These are phyloP conservation scores for Drosophila punjabiensis DNA, from an alignment of 1,140 invertebrate species.

Conservation along the genomic window DNA sequence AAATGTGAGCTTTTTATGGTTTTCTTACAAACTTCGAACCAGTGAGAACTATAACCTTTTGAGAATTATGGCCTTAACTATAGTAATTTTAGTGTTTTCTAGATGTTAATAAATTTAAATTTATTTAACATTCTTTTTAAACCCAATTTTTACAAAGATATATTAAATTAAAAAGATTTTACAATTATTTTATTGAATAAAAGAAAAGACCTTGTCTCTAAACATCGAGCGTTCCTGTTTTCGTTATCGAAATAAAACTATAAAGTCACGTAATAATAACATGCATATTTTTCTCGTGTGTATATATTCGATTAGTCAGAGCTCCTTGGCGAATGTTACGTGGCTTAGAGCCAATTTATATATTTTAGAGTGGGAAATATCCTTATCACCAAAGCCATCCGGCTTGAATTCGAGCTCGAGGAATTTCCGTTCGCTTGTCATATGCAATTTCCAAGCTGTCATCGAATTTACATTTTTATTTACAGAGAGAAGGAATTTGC, in stretches of 20 bases:
- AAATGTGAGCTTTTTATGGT: background rate
- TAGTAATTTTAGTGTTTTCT: background rate
- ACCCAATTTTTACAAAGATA: too few species aligned
- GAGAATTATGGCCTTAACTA: background rate
- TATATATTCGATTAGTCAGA: conserved; percentile 29
- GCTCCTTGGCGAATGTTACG: conserved; percentile 14
- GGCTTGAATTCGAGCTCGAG: conserved; percentile 30
- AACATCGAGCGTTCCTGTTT: background rate
- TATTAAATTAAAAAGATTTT: background rate
- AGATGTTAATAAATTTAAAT: background rate
- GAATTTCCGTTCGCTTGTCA: conserved; percentile 49
- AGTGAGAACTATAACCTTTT: background rate
- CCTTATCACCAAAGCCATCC: conserved; percentile 41
- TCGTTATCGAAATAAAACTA: conserved; percentile 1
- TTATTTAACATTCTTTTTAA: background rate
- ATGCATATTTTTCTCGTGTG: background rate
- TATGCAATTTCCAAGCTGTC: conserved; percentile 58
- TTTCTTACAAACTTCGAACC: background rate
- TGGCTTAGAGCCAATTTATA: conserved; percentile 33
- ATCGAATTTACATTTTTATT: conserved; percentile 51
- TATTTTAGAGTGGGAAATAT: conserved; percentile 17
- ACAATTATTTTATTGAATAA: background rate
- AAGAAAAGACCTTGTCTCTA: background rate
- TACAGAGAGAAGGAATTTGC: conserved; percentile 15
- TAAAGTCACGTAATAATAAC: conserved; percentile 55